phyloP scores from a whole-genome alignment of 2,797 vertebrate species.

The Eulemur albifrons region DNA sequence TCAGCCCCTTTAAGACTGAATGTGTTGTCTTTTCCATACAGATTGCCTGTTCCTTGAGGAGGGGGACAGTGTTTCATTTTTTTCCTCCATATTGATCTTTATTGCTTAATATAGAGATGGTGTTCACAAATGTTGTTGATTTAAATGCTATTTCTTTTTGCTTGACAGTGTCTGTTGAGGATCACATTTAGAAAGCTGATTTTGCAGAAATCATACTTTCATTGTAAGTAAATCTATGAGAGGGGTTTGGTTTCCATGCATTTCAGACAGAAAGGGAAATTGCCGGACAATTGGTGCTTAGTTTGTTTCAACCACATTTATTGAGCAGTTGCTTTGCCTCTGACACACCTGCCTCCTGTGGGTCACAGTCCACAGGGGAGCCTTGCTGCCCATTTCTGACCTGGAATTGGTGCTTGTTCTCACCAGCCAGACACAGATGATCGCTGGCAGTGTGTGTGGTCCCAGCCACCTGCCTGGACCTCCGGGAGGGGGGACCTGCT shows the following conservation, averaged over 20 bases:
- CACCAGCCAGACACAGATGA: not conserved
- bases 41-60: not conserved
- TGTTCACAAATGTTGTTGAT: not conserved
- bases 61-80: not conserved
- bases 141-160: not conserved
- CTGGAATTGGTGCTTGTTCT: not conserved
- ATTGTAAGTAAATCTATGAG: not conserved
- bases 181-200: not conserved
- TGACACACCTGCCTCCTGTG: not conserved
- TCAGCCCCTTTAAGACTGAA: not conserved
- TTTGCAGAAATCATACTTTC: not conserved
- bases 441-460: too few species aligned
- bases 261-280: not conserved
- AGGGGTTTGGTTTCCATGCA: not conserved
- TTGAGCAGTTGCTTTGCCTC: not conserved
- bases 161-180: not conserved
- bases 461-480: not conserved
- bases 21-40: not conserved
- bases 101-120: not conserved
- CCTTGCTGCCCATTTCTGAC: not conserved
- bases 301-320: not conserved
- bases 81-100: not conserved
- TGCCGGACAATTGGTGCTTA: not conserved
- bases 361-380: not conserved
- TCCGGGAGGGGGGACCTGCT: not conserved